Evolutionary conservation across 2,888 invertebrate species (phyloP).

Genomic region (Carterocephalus palaemon): DNA sequence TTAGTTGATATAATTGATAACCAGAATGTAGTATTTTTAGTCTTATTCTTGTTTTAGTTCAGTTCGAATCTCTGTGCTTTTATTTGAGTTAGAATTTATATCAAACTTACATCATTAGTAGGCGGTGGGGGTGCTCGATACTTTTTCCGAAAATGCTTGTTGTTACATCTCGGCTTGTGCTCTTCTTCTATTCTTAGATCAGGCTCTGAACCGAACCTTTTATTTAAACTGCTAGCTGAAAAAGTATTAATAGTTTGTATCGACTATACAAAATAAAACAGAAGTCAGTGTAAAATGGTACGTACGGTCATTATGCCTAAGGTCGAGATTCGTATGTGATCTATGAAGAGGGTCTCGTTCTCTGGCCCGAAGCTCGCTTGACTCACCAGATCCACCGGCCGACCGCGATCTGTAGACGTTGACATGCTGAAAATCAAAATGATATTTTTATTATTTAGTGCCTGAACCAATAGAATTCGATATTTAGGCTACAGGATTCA

Average conservation of each 20-base stretch:
- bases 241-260: no score
- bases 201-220: constrained; percentile 86
- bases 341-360: constrained; percentile 70
- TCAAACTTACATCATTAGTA: constrained; percentile 54
- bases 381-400: constrained; percentile 53
- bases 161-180: constrained; percentile 51
- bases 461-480: no score
- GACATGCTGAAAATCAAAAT: constrained; percentile 62
- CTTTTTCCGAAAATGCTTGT: constrained; percentile 84
- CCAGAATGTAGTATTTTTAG: no score
- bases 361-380: constrained; percentile 48
- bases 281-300: constrained; percentile 13
- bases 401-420: constrained; percentile 70
- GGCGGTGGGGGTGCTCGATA: constrained; percentile 86
- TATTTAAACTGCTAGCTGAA: constrained; percentile 60
- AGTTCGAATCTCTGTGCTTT: neutral
- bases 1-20: no score
- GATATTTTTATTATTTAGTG: neutral
- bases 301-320: constrained; percentile 63
- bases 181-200: constrained; percentile 79
- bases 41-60: neutral
- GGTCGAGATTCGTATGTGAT: constrained; percentile 70
- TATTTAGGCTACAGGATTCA: no score
- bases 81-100: no score
- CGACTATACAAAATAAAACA: no score